These are phyloP conservation scores for Xyliphius kryptos DNA, from an alignment of 2,113 vertebrate species.

Conservation along the genomic window DNA sequence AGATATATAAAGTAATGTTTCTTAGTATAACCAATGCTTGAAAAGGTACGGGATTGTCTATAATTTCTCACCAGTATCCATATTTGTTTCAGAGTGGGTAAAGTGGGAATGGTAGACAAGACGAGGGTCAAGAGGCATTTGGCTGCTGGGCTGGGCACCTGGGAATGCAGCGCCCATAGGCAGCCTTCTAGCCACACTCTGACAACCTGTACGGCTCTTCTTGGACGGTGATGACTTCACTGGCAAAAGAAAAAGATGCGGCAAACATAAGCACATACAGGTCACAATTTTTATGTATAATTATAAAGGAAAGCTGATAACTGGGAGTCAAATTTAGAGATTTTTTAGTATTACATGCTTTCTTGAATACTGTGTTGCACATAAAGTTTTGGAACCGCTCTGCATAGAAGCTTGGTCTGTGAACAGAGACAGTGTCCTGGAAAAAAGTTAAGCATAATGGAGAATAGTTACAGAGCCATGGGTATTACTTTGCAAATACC, in stretches of 20 bases:
- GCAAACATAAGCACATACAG: too few relatives aligned
- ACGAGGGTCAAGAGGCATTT: constrained; percentile 50
- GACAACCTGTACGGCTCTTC: constrained; percentile 80
- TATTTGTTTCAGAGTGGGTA: constrained; percentile 67
- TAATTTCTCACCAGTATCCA: constrained; percentile 69
- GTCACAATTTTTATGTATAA: too few relatives aligned
- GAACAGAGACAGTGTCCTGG: constrained; percentile 90
- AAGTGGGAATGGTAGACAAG: constrained; percentile 56
- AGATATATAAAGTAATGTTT: too few relatives aligned
- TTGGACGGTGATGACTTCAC: constrained; percentile 92
- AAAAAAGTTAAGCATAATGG: too few relatives aligned
- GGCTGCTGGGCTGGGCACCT: constrained; percentile 54
- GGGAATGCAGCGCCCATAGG: constrained; percentile 58
- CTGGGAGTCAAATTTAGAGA: background rate
- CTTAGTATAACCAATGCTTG: too few relatives aligned
- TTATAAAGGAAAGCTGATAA: too few relatives aligned
- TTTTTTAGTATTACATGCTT: constrained; percentile 73
- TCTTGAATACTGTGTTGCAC: constrained; percentile 85
- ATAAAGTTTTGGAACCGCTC: constrained; percentile 91
- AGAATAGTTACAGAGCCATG: too few relatives aligned
- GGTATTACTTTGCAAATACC: too few relatives aligned
- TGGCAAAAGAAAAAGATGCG: constrained; percentile 50
- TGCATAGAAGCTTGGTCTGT: constrained; percentile 89
- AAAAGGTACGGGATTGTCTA: too few relatives aligned
- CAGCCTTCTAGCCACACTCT: constrained; percentile 69